Base-by-base conservation (phyloP, 2,797 vertebrate species). In the Kryptolebias ocellatus region DNA sequence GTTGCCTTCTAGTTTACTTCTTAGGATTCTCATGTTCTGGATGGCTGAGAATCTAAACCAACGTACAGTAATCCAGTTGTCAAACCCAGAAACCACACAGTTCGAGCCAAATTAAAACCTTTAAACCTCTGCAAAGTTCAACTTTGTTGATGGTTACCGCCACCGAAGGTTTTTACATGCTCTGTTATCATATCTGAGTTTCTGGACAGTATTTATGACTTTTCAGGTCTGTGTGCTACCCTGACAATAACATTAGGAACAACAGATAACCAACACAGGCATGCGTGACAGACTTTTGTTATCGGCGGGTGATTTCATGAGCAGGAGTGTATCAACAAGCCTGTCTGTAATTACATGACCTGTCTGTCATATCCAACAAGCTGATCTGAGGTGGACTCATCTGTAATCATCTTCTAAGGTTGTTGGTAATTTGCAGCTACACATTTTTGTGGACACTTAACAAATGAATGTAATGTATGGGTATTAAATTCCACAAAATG, bases 281-380 rank as follows among this genome's bases (percentile, higher is more conserved):
- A 63, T 14, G 57, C 14, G 27, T 64, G 67, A 74, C 37, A 55
- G 64, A 53, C 58, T 64, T 74, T 39, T 56, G 59, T 72, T 51
- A 28, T 59, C 1, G 15, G 28, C 46, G 14, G 39, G 37, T 37
- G 45, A 59, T 62, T 70, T 28, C 47, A 59, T 28, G 24, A 55
- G 51, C 3, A 60, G 64, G 61, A 27, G 46, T 46, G 53, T 4
- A 61, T 83, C 64, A 34, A 17, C 15, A 34, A 8, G 16, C 5
- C 15, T 17, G 24, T 34, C 18, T 17, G 60, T 53, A 60, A 65
- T 65, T 57, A 69, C 18, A 42, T 60, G 18, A 56, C 59, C 16
- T 60, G 51, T 31, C 55, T 78, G 60, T 55, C 71, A 68, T 61
- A 77, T 77, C 54, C 56, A 54, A 56, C 39, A 11, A 10, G 27